These are phyloP conservation scores for Atta colombica DNA, from an alignment of 1,140 invertebrate species.

Conservation along the genomic window DNA sequence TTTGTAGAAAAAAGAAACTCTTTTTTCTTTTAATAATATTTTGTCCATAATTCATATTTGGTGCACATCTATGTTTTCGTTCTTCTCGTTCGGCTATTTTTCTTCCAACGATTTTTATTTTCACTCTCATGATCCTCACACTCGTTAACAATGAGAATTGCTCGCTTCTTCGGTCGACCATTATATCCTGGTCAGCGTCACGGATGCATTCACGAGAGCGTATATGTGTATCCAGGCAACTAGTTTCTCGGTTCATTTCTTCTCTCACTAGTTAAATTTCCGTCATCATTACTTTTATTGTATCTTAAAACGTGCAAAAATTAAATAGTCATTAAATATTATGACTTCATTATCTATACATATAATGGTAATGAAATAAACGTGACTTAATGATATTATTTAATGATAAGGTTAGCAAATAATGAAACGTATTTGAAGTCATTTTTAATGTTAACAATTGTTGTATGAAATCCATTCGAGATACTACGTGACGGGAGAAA, in stretches of 20 bases:
- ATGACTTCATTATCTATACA: background rate
- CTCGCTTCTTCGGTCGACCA: conserved; percentile 31
- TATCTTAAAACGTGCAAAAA: background rate
- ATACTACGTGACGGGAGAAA: conserved; percentile 31
- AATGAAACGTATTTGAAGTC: background rate
- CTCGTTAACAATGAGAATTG: conserved; percentile 64
- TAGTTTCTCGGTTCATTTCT: conserved; percentile 26
- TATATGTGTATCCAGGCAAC: background rate
- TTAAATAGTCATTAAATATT: background rate
- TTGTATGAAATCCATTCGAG: conserved; percentile 26
- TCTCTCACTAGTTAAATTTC: conserved; percentile 4
- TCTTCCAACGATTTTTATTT: conserved; percentile 64
- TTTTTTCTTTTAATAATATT: conserved; percentile 1
- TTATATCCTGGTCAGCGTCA: conserved; percentile 48
- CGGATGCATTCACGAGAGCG: background rate
- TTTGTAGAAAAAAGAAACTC: background rate
- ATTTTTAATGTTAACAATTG: conserved; percentile 28
- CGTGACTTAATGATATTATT: background rate
- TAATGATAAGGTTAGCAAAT: background rate
- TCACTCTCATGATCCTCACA: conserved; percentile 38
- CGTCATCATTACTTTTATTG: background rate
- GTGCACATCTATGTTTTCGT: background rate
- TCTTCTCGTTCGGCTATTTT: conserved; percentile 28
- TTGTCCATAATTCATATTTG: background rate
- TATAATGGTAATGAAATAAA: background rate